Base-by-base conservation (phyloP, 2,113 vertebrate species). In the Nannobrachium achirus region DNA sequence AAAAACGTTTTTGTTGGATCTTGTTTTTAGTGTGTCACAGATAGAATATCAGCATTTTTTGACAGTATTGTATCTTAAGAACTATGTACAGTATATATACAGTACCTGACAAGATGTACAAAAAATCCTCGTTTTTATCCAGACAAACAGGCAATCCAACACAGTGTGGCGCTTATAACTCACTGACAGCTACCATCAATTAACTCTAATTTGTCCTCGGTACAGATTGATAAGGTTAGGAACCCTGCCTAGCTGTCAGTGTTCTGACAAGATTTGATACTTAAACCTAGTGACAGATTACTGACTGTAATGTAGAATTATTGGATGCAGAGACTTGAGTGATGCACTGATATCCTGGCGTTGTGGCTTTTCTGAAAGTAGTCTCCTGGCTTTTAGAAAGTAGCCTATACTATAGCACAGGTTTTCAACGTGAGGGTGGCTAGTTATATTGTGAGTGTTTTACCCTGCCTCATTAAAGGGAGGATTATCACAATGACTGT, bases 1-100 rank as follows among this genome's bases (percentile, higher is more conserved):
- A 91, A 89, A 91, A 88, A 40, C 63, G 19, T 65, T 70, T 57
- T 19, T 20, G n/a, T 63, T 60, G 9, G 52, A 62, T 73, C n/a
- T 56, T 25, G 49, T 71, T 45, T 58, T 50, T 50, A 1, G 10
- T 46, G 44, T 46, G 46, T 1, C 25, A 33, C n/a, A n/a, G n/a
- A n/a, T n/a, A n/a, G n/a, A n/a, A n/a, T n/a, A n/a, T n/a, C n/a
- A n/a, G n/a, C n/a, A n/a, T n/a, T n/a, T n/a, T n/a, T 33, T 33
- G 25, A 5, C 25, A 33, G 6, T 33, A 33, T 33, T 48, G 48
- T 73, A 33, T 81, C 20, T 49, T 39, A n/a, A 62, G 55, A 73
- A 67, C 58, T 70, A 65, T 72, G 41, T 63, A 18, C 65, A 44
- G 40, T 16, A 71, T 65, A 52, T 69, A 33, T 33, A 33, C 3